Evolutionary conservation across 2,113 vertebrate species (phyloP).

Genomic region (Spheniscus mendiculus): DNA sequence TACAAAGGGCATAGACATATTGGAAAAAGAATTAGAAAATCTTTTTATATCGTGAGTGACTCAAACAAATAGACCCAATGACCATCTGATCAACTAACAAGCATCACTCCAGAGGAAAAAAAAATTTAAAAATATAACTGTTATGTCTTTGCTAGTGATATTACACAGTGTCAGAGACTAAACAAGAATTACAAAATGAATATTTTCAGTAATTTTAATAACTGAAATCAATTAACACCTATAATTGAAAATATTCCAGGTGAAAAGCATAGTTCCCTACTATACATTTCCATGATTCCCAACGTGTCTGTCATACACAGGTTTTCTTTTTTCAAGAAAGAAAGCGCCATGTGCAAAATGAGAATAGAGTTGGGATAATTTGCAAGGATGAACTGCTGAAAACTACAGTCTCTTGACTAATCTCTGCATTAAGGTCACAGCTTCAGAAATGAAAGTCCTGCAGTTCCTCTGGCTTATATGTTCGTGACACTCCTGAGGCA

Average conservation of each 20-base stretch:
- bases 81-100: background rate
- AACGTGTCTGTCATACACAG: accelerated
- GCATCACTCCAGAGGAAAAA: background rate
- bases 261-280: background rate
- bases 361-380: background rate
- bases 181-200: background rate
- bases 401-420: background rate
- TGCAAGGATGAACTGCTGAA: background rate
- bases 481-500: background rate
- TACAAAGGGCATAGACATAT: background rate
- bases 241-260: background rate
- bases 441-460: background rate
- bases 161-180: background rate
- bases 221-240: background rate
- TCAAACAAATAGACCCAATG: background rate
- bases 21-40: background rate
- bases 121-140: no score
- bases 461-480: background rate
- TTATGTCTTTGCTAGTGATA: background rate
- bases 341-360: background rate
- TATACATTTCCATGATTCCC: background rate
- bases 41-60: background rate
- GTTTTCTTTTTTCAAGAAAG: background rate
- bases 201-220: background rate
- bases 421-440: background rate